Evolutionary conservation across 2,888 invertebrate species (phyloP).

Genomic region (Anoplius nigerrimus): DNA sequence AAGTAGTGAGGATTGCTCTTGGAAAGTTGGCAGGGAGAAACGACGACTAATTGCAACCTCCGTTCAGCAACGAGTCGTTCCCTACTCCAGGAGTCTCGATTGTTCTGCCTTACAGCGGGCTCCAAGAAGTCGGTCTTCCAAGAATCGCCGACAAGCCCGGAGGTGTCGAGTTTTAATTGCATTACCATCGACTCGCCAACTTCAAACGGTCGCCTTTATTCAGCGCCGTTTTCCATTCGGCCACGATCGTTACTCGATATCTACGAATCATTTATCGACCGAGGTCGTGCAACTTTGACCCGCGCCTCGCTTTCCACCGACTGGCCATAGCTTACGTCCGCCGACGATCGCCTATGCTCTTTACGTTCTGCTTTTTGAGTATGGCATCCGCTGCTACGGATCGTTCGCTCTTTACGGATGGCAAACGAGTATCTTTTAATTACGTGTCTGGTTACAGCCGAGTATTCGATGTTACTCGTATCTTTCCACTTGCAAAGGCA

Average conservation of each 20-base stretch:
- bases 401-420: too few relatives aligned
- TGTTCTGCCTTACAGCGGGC: constrained; percentile 4
- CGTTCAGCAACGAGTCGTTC: constrained; percentile 15
- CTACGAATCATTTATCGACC: too few relatives aligned
- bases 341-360: too few relatives aligned
- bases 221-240: background rate
- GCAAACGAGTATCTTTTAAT: too few relatives aligned
- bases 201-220: constrained; percentile 5
- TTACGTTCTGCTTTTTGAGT: too few relatives aligned
- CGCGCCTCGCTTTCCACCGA: too few relatives aligned
- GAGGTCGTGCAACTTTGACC: too few relatives aligned
- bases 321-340: too few relatives aligned
- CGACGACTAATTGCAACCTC: constrained; percentile 44
- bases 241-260: too few relatives aligned
- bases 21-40: constrained; percentile 33
- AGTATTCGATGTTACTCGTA: constrained; percentile 84
- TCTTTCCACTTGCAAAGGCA: constrained; percentile 87
- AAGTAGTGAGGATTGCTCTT: constrained; percentile 4
- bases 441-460: constrained; percentile 75
- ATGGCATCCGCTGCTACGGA: too few relatives aligned
- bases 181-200: constrained; percentile 41
- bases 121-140: background rate
- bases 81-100: constrained; percentile 29
- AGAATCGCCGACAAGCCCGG: background rate
- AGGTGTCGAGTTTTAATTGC: constrained; percentile 39